These are phyloP conservation scores for Ceyx melanurus DNA, from an alignment of 2,113 vertebrate species.

Conservation along the genomic window DNA sequence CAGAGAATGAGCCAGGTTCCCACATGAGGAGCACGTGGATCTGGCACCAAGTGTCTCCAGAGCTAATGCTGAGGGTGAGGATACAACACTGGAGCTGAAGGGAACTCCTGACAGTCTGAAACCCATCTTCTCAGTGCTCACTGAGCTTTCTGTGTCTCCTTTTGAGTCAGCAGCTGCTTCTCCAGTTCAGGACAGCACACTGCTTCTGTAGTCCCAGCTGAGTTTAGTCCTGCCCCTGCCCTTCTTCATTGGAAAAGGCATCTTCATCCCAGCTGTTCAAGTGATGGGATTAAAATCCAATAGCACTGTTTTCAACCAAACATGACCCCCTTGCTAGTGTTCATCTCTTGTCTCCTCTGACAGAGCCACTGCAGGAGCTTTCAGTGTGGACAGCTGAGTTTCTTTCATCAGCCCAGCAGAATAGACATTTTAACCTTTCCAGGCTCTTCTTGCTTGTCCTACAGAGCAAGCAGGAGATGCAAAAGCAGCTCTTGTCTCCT, in stretches of 20 bases:
- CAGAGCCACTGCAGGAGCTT: neutral
- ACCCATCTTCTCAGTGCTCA: neutral
- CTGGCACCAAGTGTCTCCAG: neutral
- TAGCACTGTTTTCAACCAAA: neutral
- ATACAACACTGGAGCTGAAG: neutral
- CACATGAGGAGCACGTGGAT: accelerated
- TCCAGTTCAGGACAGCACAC: neutral
- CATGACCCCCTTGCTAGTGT: neutral
- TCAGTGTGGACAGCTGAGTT: neutral
- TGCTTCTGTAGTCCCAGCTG: neutral
- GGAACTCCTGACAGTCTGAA: neutral
- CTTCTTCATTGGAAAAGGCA: neutral
- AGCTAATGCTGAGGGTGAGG: neutral
- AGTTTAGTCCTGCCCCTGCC: neutral
- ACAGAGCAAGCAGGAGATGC: neutral
- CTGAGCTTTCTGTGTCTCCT: neutral
- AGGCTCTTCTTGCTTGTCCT: neutral
- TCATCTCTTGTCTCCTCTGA: neutral
- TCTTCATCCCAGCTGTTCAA: neutral
- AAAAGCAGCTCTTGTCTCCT: neutral
- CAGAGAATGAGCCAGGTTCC: neutral
- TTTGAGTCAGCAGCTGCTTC: neutral
- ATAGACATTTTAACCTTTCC: neutral
- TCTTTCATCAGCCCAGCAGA: neutral
- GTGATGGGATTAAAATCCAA: neutral